These are phyloP conservation scores for Eulemur rufifrons DNA, from an alignment of 2,113 vertebrate genomes.

Conservation along the genomic window DNA sequence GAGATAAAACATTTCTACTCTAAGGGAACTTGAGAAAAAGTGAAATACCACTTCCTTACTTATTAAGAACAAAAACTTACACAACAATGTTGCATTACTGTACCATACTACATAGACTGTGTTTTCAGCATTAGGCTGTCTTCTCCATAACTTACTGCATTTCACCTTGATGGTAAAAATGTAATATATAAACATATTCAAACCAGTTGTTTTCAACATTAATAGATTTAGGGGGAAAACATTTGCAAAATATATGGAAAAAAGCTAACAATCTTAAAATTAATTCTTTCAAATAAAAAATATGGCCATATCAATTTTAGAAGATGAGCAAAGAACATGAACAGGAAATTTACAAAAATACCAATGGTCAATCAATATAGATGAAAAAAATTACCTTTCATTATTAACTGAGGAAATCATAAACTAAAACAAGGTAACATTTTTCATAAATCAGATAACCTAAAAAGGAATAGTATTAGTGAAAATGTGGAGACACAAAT, in stretches of 20 bases:
- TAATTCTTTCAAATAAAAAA: not conserved
- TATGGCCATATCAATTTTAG: not conserved
- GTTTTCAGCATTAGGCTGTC: not conserved
- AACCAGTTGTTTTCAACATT: conserved; percentile 12
- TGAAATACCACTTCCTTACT: not conserved
- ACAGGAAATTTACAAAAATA: conserved; percentile 16
- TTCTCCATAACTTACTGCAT: not conserved
- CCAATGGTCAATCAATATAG: not conserved
- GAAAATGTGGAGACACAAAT: not conserved
- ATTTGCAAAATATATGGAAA: conserved; percentile 3
- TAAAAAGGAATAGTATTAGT: not conserved
- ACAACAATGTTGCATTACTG: not conserved
- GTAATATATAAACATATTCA: not conserved
- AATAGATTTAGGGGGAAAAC: not conserved
- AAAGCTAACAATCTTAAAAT: not conserved
- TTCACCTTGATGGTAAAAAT: conserved; percentile 18
- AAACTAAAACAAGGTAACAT: not conserved
- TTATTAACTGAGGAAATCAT: conserved; percentile 25
- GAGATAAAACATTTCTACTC: not conserved
- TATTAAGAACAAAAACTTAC: conserved; percentile 1
- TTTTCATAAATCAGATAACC: not conserved
- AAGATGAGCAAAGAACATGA: conserved; percentile 26
- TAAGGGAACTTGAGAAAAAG: not conserved
- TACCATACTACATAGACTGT: not conserved
- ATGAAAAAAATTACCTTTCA: conserved; percentile 12